Evolutionary conservation across 2,113 vertebrate genomes (phyloP).

Genomic region (Pachypanchax playfairii): DNA sequence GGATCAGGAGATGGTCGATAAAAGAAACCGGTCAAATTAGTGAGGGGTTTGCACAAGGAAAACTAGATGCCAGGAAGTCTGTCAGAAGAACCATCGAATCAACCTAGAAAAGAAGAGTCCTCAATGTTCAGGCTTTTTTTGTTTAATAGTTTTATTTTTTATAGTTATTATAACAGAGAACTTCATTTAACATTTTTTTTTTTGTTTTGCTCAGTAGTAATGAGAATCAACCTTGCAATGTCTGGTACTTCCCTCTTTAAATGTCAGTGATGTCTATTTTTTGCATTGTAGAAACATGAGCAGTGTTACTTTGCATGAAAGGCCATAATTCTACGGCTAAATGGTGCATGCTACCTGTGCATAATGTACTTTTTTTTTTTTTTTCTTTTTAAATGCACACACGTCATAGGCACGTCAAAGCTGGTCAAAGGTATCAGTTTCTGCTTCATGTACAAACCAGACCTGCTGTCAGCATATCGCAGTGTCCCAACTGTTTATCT

Average conservation of each 20-base stretch:
- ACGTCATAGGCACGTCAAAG: no score
- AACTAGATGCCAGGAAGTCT: not conserved
- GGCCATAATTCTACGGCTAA: no score
- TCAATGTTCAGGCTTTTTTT: no score
- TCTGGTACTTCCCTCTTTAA: not conserved
- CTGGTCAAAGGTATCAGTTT: not conserved
- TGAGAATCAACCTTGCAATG: not conserved
- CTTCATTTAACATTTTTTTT: no score
- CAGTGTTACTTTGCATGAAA: no score
- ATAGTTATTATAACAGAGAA: no score
- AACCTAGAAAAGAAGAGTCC: not conserved
- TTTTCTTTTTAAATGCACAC: not conserved
- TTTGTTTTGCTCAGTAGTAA: not conserved
- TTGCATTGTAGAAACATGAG: no score
- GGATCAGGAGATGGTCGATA: not conserved
- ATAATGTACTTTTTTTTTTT: not conserved
- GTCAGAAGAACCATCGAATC: not conserved
- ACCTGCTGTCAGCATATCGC: slow-evolving; percentile 1
- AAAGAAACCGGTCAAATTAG: not conserved
- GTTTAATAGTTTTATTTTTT: no score
- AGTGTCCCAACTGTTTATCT: slow-evolving; percentile 1
- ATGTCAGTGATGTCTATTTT: not conserved
- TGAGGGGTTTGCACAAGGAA: not conserved
- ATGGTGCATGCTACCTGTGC: not conserved
- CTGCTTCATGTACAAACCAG: slow-evolving; percentile 2